Conservation (phyloP, 2,888 invertebrate species). For the Muscina levida region DNA sequence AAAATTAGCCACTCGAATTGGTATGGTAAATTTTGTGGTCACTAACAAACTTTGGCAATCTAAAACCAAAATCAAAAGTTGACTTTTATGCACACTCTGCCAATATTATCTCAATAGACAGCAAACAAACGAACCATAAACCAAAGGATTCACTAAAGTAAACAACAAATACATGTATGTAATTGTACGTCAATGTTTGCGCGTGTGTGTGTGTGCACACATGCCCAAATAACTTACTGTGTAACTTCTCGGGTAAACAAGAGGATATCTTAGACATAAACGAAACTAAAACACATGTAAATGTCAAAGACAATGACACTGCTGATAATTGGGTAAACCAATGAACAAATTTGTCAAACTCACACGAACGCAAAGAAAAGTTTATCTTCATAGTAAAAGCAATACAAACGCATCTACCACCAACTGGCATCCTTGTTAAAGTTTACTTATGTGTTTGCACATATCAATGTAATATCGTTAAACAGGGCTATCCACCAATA, state of each 20-base stretch:
- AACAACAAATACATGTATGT: not conserved
- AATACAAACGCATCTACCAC: not conserved
- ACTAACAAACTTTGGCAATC: not conserved
- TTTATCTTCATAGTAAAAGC: not conserved
- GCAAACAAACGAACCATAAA: not conserved
- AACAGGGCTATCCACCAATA: not conserved
- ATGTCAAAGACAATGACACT: constrained; percentile 48
- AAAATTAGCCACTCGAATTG: no score
- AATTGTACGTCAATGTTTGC: no score
- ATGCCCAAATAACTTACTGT: no score
- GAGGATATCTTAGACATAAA: constrained; percentile 19
- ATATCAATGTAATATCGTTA: constrained; percentile 10
- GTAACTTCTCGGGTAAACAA: not conserved
- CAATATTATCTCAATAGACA: not conserved
- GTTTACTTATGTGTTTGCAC: constrained; percentile 48
- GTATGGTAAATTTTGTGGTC: no score
- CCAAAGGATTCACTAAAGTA: not conserved
- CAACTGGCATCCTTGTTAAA: constrained; percentile 14
- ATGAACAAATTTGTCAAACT: constrained; percentile 15
- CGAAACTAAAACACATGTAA: constrained; percentile 40
- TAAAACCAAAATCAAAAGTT: constrained; percentile 2
- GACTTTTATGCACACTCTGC: not conserved
- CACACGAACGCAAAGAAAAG: not conserved
- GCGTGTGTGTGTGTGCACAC: no score
- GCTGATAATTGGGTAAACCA: constrained; percentile 53